A percentile compares a stretch with the other conserved stretches of the same genome.
phyloP scores from a whole-genome alignment of 2,113 vertebrate species.

The Poeciliopsis occidentalis region DNA sequence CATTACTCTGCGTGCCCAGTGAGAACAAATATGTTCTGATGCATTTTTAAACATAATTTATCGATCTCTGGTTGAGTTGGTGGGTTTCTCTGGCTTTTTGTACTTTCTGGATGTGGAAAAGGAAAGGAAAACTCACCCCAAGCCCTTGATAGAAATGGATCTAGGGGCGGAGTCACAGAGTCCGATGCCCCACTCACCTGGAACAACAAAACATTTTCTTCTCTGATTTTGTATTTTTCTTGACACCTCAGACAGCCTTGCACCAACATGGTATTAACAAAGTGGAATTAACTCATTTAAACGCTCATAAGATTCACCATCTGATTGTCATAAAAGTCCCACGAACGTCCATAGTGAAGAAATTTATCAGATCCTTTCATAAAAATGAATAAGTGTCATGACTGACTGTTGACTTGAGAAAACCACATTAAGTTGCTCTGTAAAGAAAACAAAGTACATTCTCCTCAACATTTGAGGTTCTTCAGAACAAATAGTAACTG shows the following conservation, averaged over 20 bases:
- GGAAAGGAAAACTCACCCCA: slow-evolving; percentile 79
- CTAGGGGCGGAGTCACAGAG: slow-evolving; percentile 72
- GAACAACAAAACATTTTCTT: slow-evolving; percentile 2
- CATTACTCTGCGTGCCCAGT: not conserved
- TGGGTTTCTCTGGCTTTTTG: not conserved
- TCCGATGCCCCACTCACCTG: slow-evolving; percentile 85
- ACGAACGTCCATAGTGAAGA: not conserved
- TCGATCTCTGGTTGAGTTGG: not conserved
- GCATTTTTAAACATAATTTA: not conserved
- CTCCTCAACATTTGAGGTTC: too few relatives aligned
- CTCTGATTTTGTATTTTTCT: not conserved
- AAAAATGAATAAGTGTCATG: too few relatives aligned
- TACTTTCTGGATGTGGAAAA: not conserved
- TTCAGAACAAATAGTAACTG: not conserved
- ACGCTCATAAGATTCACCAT: too few relatives aligned
- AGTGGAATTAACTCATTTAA: not conserved
- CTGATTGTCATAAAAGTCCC: not conserved
- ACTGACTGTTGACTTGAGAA: too few relatives aligned
- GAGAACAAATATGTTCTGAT: not conserved
- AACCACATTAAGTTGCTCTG: too few relatives aligned
- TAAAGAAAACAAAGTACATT: too few relatives aligned
- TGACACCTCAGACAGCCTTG: not conserved
- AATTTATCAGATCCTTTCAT: not conserved
- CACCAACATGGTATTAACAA: not conserved
- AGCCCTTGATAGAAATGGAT: slow-evolving; percentile 82